Conservation (phyloP, 2,113 vertebrate genomes). For the Jacana jacana region DNA sequence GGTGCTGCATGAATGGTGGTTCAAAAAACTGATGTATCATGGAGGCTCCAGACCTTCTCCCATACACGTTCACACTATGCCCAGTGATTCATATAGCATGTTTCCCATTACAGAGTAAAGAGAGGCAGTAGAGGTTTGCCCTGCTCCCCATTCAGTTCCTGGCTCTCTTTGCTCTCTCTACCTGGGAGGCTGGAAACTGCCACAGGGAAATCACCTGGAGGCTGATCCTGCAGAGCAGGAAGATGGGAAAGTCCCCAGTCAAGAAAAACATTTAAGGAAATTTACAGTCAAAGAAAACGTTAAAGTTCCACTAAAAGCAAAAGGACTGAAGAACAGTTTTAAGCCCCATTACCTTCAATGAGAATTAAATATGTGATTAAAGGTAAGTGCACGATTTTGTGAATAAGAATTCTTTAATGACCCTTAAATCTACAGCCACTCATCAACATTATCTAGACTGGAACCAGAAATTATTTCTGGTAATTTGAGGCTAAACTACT, state of each 20-base stretch:
- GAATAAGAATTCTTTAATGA: constrained; percentile 32
- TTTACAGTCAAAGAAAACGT: background rate
- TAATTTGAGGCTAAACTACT: background rate
- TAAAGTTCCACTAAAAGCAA: background rate
- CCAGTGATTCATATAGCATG: background rate
- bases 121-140: background rate
- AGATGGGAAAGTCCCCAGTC: background rate
- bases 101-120: background rate
- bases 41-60: background rate
- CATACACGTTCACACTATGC: accelerated
- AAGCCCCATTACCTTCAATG: background rate
- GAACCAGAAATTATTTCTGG: background rate
- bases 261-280: background rate
- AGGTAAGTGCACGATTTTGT: background rate
- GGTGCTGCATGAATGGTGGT: background rate
- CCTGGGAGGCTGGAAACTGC: background rate
- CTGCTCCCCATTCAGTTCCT: background rate
- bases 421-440: background rate
- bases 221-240: background rate
- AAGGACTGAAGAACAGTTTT: background rate
- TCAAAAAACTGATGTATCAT: background rate
- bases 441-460: background rate
- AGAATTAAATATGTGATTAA: constrained; percentile 10
- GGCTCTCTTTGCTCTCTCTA: background rate
- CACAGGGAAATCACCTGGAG: background rate